Conservation (phyloP, 1,140 invertebrate genomes). For the Bombus affinis region DNA sequence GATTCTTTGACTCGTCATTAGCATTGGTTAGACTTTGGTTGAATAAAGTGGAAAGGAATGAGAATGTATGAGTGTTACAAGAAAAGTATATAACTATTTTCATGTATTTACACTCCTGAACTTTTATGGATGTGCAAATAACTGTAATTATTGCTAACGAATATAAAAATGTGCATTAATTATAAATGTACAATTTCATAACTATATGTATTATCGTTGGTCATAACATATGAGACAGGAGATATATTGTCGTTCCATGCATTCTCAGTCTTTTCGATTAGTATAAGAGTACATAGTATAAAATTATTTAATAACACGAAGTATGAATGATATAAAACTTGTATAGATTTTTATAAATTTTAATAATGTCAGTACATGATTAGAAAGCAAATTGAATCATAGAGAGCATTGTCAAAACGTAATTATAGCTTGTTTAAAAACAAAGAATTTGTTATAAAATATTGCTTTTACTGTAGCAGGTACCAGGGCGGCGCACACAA, state of each 20-base stretch:
- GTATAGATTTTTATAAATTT: constrained; percentile 18
- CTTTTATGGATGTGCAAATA: background rate
- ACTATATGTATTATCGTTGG: background rate
- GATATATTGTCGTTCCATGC: background rate
- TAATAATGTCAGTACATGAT: constrained; percentile 5
- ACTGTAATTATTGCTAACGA: background rate
- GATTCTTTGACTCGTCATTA: constrained; percentile 18
- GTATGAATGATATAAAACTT: constrained; percentile 17
- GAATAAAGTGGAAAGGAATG: background rate
- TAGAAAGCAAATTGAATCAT: constrained; percentile 18
- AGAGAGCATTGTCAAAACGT: constrained; percentile 24
- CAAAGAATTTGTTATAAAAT: constrained; percentile 46
- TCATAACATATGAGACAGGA: background rate
- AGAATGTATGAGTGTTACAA: background rate
- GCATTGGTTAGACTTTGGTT: constrained; percentile 2
- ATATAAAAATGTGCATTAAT: background rate
- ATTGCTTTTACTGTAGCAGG: constrained; percentile 72
- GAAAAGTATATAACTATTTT: background rate
- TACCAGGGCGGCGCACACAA: constrained; percentile 76
- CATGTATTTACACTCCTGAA: background rate
- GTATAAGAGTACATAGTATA: background rate
- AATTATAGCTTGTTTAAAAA: constrained; percentile 36
- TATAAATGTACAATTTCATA: background rate
- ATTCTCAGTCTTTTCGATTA: constrained; percentile 5
- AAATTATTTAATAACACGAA: constrained; percentile 23